These are phyloP conservation scores for Poecilia velifera DNA, from an alignment of 2,797 vertebrate genomes.

Conservation along the genomic window DNA sequence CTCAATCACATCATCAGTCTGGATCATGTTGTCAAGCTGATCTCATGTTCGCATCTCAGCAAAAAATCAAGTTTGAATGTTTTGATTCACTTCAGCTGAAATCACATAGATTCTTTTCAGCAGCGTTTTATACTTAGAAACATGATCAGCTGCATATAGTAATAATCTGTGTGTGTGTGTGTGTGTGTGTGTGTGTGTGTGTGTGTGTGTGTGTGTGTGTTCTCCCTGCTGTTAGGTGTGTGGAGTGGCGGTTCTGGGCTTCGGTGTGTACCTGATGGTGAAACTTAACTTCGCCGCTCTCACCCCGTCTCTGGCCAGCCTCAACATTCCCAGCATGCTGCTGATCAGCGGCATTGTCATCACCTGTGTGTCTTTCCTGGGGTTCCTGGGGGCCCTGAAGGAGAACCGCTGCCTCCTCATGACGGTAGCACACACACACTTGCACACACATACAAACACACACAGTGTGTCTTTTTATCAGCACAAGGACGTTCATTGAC, in stretches of 20 bases:
- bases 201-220: not conserved
- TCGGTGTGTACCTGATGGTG: constrained; percentile 69
- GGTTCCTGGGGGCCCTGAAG: constrained; percentile 83
- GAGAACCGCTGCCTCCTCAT: constrained; percentile 84
- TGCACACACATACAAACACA: not conserved
- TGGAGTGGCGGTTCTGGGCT: constrained; percentile 67
- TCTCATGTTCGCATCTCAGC: not conserved
- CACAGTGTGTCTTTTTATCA: not conserved
- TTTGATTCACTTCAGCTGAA: not conserved
- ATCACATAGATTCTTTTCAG: not conserved
- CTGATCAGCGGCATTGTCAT: constrained; percentile 80
- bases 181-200: not conserved
- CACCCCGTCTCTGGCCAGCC: constrained; percentile 47
- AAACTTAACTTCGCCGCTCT: constrained; percentile 39
- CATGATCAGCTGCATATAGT: not conserved
- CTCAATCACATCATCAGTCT: not conserved
- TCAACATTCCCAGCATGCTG: constrained; percentile 70
- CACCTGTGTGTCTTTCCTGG: constrained; percentile 83
- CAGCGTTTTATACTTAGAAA: not conserved
- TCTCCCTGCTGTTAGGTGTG: constrained; percentile 62
- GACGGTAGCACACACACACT: constrained; percentile 58
- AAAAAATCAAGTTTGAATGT: constrained; percentile 2
- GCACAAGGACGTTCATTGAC: no score
- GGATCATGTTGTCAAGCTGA: not conserved
- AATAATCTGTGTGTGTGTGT: not conserved